A percentile compares a stretch with the other conserved stretches of the same genome.
Evolutionary conservation across 2,113 vertebrate genomes (phyloP).

Genomic region (Nothocercus nigrocapillus): DNA sequence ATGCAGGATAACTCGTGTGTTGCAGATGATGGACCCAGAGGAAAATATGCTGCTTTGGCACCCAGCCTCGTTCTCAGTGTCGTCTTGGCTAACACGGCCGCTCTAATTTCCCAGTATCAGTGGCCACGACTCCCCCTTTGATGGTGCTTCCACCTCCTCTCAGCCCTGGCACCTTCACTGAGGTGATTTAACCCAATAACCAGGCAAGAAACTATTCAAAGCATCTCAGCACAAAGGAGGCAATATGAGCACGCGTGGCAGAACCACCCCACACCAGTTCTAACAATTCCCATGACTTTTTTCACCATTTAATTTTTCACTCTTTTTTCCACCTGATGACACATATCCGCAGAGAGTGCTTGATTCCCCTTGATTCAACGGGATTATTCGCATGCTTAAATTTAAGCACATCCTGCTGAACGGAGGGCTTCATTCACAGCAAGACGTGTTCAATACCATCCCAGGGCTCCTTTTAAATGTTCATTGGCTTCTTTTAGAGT

Average conservation of each 20-base stretch:
- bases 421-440: accelerated
- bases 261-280: background rate
- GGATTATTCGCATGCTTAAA: background rate
- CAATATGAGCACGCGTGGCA: background rate
- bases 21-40: background rate
- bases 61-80: background rate
- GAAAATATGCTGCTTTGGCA: background rate
- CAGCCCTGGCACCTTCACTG: background rate
- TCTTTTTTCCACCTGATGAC: background rate
- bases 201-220: background rate
- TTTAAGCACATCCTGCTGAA: background rate
- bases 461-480: background rate
- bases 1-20: too few species aligned
- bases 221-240: background rate
- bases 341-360: background rate
- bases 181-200: background rate
- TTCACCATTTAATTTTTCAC: background rate
- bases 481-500: background rate
- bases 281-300: background rate
- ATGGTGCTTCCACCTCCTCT: background rate
- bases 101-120: background rate
- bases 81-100: background rate
- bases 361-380: background rate
- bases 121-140: background rate
- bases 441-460: background rate